Evolutionary conservation across 2,888 invertebrate genomes (phyloP).

Genomic region (Stictocephala bisonia): DNA sequence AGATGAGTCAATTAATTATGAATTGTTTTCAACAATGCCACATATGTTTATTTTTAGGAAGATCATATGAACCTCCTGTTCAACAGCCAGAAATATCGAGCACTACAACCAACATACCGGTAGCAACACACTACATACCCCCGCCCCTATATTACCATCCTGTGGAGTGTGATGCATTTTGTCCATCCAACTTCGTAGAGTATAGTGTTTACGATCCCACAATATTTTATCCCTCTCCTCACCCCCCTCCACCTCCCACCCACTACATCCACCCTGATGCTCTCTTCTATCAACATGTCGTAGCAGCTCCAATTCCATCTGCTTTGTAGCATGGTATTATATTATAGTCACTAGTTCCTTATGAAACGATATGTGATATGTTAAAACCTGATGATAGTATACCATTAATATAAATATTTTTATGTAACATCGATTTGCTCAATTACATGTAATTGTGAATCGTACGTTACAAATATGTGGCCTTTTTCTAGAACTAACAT

Average conservation of each 20-base stretch:
- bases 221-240: not conserved
- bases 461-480: too few relatives aligned
- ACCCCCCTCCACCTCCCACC: not conserved
- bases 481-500: too few relatives aligned
- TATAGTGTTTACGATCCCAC: constrained; percentile 41
- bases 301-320: not conserved
- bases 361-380: too few relatives aligned
- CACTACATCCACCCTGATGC: constrained; percentile 27
- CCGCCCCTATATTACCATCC: constrained; percentile 29
- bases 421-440: too few relatives aligned
- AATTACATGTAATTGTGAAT: too few relatives aligned
- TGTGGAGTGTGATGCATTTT: constrained; percentile 43
- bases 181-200: constrained; percentile 46
- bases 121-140: constrained; percentile 4
- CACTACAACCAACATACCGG: constrained; percentile 31
- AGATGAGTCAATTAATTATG: too few relatives aligned
- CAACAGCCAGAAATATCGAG: constrained; percentile 54
- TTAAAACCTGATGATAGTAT: too few relatives aligned
- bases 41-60: too few relatives aligned
- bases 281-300: constrained; percentile 32
- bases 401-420: too few relatives aligned
- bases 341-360: too few relatives aligned
- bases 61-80: constrained; percentile 41
- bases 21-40: too few relatives aligned
- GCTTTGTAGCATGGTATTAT: not conserved